Base-by-base conservation (phyloP, 2,888 invertebrate species). In the Mythimna albipuncta region DNA sequence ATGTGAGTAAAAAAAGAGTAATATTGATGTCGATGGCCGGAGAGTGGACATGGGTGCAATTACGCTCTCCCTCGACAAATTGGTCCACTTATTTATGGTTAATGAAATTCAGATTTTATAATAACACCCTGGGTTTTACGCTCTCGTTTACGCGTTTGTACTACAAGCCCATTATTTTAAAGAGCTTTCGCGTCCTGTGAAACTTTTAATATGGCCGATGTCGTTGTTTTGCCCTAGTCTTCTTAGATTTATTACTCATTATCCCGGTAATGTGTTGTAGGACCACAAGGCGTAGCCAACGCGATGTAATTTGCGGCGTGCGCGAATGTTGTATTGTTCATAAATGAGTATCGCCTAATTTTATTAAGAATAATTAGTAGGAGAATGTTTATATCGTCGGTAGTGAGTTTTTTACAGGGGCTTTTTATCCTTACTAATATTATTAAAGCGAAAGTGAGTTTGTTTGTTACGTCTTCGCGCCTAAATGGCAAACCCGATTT, bases 81-180 rank as follows among this genome's bases (percentile, higher is more conserved):
- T 91, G 90, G 85, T 84, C 89, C 90, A 92, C 89, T 91, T 91
- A 92, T 90, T 92, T 92, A 92, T 91, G 88, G 90, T 89, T 92
- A 93, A 93, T 92, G 91, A 92, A 92, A 92, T 93, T 93, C 90
- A 89, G 90, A 92, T 92, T 92, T 91, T 91, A 91, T 91, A 93
- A 92, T 90, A 92, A 88, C 86, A 84, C 84, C 85, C 77, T 85
- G 82, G 82, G 88, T 89, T 92, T 90, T 89, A 91, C 88, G 80
- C 81, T 86, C 88, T 89, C 88, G 88, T 92, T 92, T 89, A 88
- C 91, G 87, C 89, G 83, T 90, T 88, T 91, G 90, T 92, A 88
- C 73, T 88, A 91, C 90, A 91, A 84, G 87, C 80, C 84, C 85
- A 89, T 93, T 90, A 91, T 89, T 89, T 84, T 86, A 86, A 89